Evolutionary conservation across 2,888 invertebrate genomes (phyloP).

Genomic region (Rosalia funebris): DNA sequence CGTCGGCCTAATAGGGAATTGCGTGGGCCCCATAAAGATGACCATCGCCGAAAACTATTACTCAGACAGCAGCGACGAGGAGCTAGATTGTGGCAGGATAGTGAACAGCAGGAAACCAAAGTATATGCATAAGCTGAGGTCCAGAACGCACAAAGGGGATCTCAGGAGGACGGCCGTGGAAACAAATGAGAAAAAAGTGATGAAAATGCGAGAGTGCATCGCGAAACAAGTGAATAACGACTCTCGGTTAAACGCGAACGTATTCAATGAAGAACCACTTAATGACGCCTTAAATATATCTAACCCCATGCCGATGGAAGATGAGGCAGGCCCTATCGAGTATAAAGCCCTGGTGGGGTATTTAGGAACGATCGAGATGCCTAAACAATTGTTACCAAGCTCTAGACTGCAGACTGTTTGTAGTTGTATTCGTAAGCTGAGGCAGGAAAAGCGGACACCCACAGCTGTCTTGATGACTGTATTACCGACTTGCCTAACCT

Average conservation of each 20-base stretch:
- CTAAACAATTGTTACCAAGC: constrained; percentile 80
- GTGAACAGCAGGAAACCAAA: constrained; percentile 70
- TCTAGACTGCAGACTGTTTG: constrained; percentile 82
- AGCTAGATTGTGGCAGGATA: constrained; percentile 67
- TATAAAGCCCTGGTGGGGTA: constrained; percentile 92
- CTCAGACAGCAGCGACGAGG: constrained; percentile 86
- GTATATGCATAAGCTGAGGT: constrained; percentile 67
- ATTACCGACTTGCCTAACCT: constrained; percentile 79
- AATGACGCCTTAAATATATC: constrained; percentile 40
- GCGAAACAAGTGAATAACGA: constrained; percentile 37
- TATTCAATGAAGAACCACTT: constrained; percentile 37
- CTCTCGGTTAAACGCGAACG: constrained; percentile 40
- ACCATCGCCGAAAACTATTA: constrained; percentile 90
- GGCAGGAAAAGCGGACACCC: constrained; percentile 88
- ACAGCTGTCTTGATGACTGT: constrained; percentile 88
- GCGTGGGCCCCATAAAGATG: constrained; percentile 82
- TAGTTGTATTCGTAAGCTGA: constrained; percentile 87
- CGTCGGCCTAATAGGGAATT: constrained; percentile 88
- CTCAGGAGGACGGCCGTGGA: constrained; percentile 37
- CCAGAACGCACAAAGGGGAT: constrained; percentile 46
- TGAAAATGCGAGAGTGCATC: constrained; percentile 39
- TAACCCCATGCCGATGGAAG: constrained; percentile 52
- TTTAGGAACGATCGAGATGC: constrained; percentile 95
- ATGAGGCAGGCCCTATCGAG: constrained; percentile 71
- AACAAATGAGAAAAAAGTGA: constrained; percentile 39